Evolutionary conservation across 1,140 invertebrate genomes (phyloP), one percentile per base, ranked within the genome.

Genomic region (Neodiprion pinetum): DNA sequence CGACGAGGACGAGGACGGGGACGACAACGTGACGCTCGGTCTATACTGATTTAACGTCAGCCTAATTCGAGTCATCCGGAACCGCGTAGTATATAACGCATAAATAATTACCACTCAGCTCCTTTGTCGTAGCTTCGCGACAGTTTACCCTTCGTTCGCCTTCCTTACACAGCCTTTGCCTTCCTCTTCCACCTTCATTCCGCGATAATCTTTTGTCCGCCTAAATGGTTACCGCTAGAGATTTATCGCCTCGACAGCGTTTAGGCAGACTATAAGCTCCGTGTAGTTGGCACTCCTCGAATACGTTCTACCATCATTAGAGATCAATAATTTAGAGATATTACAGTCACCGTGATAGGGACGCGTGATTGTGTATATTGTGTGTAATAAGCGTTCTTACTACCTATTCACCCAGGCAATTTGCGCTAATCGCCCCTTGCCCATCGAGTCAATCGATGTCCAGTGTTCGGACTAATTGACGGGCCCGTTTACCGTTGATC

Each of bases 81-180:
- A 17, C 70, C 48, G 48, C n/a, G n/a, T 61, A 61, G 53, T 17
- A 17, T 75, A 82, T 83, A 82, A 81, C 80, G 78, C 83, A 86
- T 86, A 85, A 85, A 85, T 85, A 85, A 86, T 85, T 84, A 85
- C 82, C 77, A 83, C 80, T 86, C 82, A 84, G 84, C 48, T 72
- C 49, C 76, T 81, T 84, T 82, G 84, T 84, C 79, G 83, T 80
- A 79, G 77, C 76, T 74, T 73, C 78, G 75, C 74, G 68, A 75
- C 74, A 74, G 74, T 70, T 77, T 68, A 53, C 69, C 73, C 72
- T 48, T 23, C 9, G 7, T 66, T 21, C 65, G 11, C 40, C 73
- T 68, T 68, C 67, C 28, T 23, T 47, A 65, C 70, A 61, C 53
- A 9, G 75, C 75, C 72, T 74, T 67, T 68, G 76, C 70, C 66